Evolutionary conservation across 2,888 invertebrate species (phyloP).

Genomic region (Lasius platythorax): DNA sequence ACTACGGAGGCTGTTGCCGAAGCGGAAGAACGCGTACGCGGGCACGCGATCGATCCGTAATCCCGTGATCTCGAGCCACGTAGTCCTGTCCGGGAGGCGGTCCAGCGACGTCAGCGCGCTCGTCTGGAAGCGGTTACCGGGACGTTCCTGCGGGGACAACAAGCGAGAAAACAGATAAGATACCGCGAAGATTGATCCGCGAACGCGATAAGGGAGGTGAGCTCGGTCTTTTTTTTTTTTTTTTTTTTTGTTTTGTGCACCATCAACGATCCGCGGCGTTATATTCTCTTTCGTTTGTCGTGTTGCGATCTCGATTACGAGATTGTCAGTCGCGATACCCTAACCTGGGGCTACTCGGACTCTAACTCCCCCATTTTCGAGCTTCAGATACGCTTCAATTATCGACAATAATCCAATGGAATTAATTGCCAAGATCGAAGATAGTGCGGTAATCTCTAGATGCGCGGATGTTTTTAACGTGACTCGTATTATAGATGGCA

Average conservation of each 20-base stretch:
- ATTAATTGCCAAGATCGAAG: neutral
- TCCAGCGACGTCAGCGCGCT: conserved; percentile 70
- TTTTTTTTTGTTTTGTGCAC: neutral
- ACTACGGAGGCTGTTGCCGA: conserved; percentile 78
- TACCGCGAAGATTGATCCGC: neutral
- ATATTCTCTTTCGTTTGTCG: neutral
- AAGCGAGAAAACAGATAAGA: conserved; percentile 12
- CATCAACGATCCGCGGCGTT: neutral
- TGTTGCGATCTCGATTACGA: neutral
- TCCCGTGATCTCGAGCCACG: conserved; percentile 75
- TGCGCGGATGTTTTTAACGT: conserved; percentile 15
- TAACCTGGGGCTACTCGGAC: neutral
- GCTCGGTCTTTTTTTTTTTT: neutral
- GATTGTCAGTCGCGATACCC: neutral
- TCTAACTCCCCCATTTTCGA: neutral
- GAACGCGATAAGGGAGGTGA: conserved; percentile 16
- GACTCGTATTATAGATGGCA: neutral
- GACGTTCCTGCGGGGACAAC: conserved; percentile 2
- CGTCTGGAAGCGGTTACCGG: conserved; percentile 63
- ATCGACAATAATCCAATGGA: neutral
- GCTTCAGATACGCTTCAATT: neutral
- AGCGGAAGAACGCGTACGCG: conserved; percentile 78
- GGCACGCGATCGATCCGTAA: conserved; percentile 69
- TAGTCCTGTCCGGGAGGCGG: conserved; percentile 75
- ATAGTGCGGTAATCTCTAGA: neutral